Percentiles rank a stretch among this genome's conserved stretches.
These are phyloP conservation scores for Dipodomys stephensi DNA, from an alignment of 2,113 vertebrate species.

Conservation along the genomic window DNA sequence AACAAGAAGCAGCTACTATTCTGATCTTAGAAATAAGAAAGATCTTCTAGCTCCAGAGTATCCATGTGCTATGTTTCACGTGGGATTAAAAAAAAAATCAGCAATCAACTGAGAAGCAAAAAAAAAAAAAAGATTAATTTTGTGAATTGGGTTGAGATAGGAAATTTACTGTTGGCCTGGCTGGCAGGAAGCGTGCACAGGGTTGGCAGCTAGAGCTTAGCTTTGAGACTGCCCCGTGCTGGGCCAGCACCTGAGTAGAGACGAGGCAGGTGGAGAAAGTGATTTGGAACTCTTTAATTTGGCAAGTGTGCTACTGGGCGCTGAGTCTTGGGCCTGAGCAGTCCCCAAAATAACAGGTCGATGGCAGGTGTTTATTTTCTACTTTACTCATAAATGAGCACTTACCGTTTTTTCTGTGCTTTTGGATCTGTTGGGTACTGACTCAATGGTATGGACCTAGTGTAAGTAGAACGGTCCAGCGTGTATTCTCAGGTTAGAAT, in stretches of 20 bases:
- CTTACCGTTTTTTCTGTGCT: background rate
- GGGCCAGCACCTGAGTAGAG: background rate
- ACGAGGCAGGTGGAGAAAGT: background rate
- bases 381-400: conserved; percentile 2
- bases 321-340: conserved; percentile 26
- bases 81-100: background rate
- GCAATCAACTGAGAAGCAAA: background rate
- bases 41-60: background rate
- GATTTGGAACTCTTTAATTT: background rate
- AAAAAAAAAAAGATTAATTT: background rate
- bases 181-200: background rate
- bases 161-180: background rate
- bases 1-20: background rate
- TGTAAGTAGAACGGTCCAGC: background rate
- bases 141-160: background rate
- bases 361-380: conserved; percentile 22
- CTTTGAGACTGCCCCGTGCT: background rate
- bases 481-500: conserved; percentile 12
- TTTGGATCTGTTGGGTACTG: background rate
- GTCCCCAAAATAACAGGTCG: background rate
- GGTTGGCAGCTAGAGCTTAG: conserved; percentile 33
- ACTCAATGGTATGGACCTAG: background rate
- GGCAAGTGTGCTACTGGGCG: background rate
- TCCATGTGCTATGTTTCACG: background rate
- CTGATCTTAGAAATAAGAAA: background rate